Conservation (phyloP, 2,113 vertebrate species). For the Psammodynastes pulverulentus region DNA sequence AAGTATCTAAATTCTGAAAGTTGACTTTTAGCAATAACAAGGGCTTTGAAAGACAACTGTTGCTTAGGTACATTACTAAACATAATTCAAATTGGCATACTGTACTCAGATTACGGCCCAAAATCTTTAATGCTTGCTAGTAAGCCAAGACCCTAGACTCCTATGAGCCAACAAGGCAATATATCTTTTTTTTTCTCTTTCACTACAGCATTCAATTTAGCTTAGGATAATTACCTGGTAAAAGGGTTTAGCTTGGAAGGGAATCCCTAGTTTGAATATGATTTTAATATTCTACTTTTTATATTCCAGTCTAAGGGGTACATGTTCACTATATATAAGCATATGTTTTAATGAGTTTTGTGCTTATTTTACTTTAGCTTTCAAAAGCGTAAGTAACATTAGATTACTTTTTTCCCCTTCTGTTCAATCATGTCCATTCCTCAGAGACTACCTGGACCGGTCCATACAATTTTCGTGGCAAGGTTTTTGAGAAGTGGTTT, state of each 20-base stretch:
- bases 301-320: neutral
- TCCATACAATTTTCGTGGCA: neutral
- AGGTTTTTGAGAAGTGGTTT: neutral
- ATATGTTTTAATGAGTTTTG: neutral
- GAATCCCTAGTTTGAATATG: neutral
- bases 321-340: neutral
- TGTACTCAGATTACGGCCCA: neutral
- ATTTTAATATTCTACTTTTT: neutral
- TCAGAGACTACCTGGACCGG: neutral
- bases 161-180: neutral
- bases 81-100: neutral
- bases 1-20: neutral
- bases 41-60: neutral
- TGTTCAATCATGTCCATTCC: neutral
- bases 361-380: neutral
- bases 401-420: neutral
- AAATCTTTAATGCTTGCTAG: neutral
- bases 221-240: neutral
- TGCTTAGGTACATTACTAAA: neutral
- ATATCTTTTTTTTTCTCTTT: neutral
- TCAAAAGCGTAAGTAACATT: neutral
- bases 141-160: neutral
- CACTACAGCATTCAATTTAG: neutral
- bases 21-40: neutral
- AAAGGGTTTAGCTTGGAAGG: neutral